Base-by-base conservation (phyloP, 2,113 vertebrate genomes). In the Arvicanthis niloticus region DNA sequence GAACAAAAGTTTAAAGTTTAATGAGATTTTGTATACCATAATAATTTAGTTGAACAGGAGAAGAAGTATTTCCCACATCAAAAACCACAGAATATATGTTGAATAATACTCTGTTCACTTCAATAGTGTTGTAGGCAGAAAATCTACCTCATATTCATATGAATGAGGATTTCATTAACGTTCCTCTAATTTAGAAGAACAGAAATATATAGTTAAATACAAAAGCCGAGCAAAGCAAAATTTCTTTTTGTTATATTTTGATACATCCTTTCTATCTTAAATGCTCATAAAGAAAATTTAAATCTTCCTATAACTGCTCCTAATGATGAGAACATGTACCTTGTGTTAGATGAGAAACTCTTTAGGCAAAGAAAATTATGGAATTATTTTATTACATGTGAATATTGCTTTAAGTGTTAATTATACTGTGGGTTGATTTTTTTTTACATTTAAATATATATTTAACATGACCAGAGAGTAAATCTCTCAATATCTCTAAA, bases 1-100 rank as follows among this genome's bases (percentile, higher is more conserved):
- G 72, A 97, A 97, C 81, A 9, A 96, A 93, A 86, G 3, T 2
- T 82, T 88, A 96, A 96, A 75, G 24, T 88, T 82, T 56, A n/a
- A 89, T 97, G 37, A n/a, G 51, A 8, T 31, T 51, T 0, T 95
- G 11, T 67, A 88, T 89, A 60, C 80, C 16, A 97, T n/a, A 94
- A 95, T 60, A 93, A 78, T 58, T 67, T 7, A 95, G 22, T 29
- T 91, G 31, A 96, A 87, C 58, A 82, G 7, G 53, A 80, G 21
- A 37, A 22, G 6, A 76, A 90, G 77, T 82, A 21, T 91, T 81
- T 82, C 34, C 37, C 31, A 81, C 7, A 58, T 48, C 5, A 40
- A 91, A 91, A 96, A 88, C 34, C 19, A 12, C 88, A 78, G 26
- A 58, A 72, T 67, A 7, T 42, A 73, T 93, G 10, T 4, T 60